These are phyloP conservation scores for Peromyscus leucopus DNA, from an alignment of 2,113 vertebrate genomes.

Conservation along the genomic window DNA sequence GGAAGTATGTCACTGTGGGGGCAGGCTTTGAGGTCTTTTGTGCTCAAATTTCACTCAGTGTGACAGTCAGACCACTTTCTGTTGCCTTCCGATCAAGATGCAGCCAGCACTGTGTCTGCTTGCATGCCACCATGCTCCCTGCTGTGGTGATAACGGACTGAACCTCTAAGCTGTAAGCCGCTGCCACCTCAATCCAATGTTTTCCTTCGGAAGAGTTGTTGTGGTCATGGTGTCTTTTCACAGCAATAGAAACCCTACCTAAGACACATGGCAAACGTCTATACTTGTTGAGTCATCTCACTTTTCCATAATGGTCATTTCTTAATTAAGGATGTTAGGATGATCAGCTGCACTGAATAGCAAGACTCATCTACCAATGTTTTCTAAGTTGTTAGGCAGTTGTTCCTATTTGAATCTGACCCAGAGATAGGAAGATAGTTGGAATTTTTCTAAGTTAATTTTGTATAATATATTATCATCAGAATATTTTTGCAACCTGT, in stretches of 20 bases:
- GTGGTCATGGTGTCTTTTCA: background rate
- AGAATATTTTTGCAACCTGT: background rate
- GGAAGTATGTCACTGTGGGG: background rate
- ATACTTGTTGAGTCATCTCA: too few species aligned
- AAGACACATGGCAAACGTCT: background rate
- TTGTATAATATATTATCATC: background rate
- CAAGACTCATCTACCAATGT: background rate
- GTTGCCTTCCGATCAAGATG: background rate
- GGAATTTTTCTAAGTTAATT: constrained; percentile 7
- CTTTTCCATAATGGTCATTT: background rate
- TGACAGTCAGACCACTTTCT: background rate
- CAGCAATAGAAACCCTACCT: background rate
- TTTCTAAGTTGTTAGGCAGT: background rate
- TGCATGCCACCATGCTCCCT: background rate
- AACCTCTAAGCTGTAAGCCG: background rate
- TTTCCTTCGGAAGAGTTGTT: background rate
- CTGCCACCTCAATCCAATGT: background rate
- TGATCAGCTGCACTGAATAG: background rate
- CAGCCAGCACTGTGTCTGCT: background rate
- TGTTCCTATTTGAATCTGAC: constrained; percentile 25
- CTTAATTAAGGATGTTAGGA: background rate
- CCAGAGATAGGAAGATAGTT: background rate
- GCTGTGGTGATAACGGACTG: background rate
- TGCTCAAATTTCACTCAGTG: background rate
- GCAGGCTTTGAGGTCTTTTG: background rate